Base-by-base conservation (phyloP, 2,888 invertebrate genomes). In the Tenodera sinensis region DNA sequence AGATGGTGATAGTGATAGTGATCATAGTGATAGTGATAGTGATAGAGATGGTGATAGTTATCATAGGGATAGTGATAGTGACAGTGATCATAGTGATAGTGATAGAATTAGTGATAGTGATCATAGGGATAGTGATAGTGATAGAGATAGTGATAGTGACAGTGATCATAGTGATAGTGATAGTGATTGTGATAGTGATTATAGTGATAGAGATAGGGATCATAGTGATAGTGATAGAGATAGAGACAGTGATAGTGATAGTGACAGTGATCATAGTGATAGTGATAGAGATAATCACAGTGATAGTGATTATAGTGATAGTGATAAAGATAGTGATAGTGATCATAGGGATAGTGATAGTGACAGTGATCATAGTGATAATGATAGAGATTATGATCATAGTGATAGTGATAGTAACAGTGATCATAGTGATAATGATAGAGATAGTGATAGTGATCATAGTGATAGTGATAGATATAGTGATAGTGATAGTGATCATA, bases 401-500 rank as follows among this genome's bases (percentile, higher is more conserved):
- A 88, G 88, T 34, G 12, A 28, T 84, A 85, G 88, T 71, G 86
- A 85, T 84, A 88, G 88, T 27, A 88, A 28, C 86, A 88, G 88
- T 34, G 28, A 85, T 88, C 87, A 28, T 84, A 88, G 84, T 47
- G 86, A 85, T 84, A 85, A 28, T 47, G 86, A 85, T 30, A 88
- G 88, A 12, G 86, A 85, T 71, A 88, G 84, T 88, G 86, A 85
- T 9, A 30, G 88, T 88, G 86, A 28, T 84, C 87, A 28, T 47
- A 88, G 88, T 28, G 88, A n/a, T n/a, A n/a, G n/a, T n/a, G n/a
- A n/a, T n/a, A n/a, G n/a, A n/a, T n/a, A n/a, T n/a, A n/a, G n/a
- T 71, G 86, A 28, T 87, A 88, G 88, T 84, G 86, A 85, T 88
- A 88, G 84, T 84, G 86, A 27, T 47, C 87, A 85, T 84, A 85